Evolutionary conservation across 1,140 invertebrate genomes (phyloP), one percentile per base, ranked within the genome.

Genomic region (Pomacea maculata): DNA sequence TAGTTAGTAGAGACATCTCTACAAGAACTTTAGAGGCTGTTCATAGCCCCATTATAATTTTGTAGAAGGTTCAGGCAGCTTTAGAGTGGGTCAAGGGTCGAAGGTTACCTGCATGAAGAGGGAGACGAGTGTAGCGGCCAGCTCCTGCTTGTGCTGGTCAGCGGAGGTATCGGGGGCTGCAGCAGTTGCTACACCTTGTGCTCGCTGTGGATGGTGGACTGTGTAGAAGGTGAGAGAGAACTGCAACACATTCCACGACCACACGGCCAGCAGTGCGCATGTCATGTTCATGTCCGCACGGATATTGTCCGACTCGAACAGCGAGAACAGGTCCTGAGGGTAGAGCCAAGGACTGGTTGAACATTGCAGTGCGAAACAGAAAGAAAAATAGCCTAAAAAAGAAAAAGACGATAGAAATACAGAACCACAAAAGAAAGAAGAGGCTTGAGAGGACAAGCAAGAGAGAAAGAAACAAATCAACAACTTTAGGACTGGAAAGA

Each of bases 181-280:
- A 12, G 4, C 11, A n/a, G 17, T 64, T 63, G 55, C 29, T 34
- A 68, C 29, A 12, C 63, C 78, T 4, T 75, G 75, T 25, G 78
- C 72, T n/a, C 84, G 83, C 29, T 83, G 85, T 0, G 86, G 84
- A 55, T 83, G 86, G 70, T 86, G 83, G 3, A 85, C 85, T 3
- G 85, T 82, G 10, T 86, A 87, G 45, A 88, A 75, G 19, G 89
- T 88, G 73, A 90, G 83, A 45, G 82, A 85, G 76, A 90, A 90
- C 82, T 97, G 96, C 89, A 97, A 93, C 19, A 97, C 90, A 57
- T 95, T 96, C 95, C 96, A 95, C 0, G 96, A 95, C 90, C 90
- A 91, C n/a, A 90, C 80, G 52, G 76, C 78, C 64, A 91, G 83
- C 8, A 91, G 84, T 7, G 81, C 72, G 64, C 85, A 87, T 5